phyloP scores from a whole-genome alignment of 1,140 invertebrate species.

The Bombus sibiricus region DNA sequence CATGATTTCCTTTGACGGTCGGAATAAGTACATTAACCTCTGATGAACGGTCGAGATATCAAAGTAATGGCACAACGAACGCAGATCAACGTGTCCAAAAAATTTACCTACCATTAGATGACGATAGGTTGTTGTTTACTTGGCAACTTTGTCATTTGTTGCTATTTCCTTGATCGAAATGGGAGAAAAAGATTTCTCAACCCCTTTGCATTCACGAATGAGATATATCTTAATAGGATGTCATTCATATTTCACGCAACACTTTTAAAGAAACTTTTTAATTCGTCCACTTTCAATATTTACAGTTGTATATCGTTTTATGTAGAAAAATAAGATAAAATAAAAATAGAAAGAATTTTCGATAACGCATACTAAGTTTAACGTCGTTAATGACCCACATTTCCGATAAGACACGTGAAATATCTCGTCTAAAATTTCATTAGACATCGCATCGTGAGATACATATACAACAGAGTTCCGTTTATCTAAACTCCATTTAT shows the following conservation, averaged over 20 bases:
- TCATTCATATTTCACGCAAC: not conserved
- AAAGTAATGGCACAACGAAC: constrained; percentile 17
- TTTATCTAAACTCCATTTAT: not conserved
- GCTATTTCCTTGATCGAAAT: not conserved
- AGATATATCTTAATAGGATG: not conserved
- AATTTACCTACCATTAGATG: not conserved
- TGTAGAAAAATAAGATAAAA: not conserved
- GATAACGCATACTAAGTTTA: not conserved
- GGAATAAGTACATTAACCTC: constrained; percentile 33
- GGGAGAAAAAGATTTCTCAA: not conserved
- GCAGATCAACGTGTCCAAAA: not conserved
- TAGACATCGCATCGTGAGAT: too few relatives aligned
- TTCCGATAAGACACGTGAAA: not conserved
- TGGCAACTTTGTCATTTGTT: not conserved
- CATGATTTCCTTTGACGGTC: constrained; percentile 47
- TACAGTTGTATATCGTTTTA: not conserved
- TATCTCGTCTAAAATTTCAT: not conserved
- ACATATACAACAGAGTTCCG: too few relatives aligned
- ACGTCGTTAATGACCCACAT: not conserved
- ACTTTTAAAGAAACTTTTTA: not conserved
- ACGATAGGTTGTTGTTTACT: not conserved
- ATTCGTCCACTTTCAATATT: not conserved
- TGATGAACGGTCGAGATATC: constrained; percentile 16
- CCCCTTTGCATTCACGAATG: not conserved
- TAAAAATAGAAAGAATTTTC: not conserved